Evolutionary conservation across 37 sponge, comb jelly and placozoan species (phyloP).

Genomic region (Beroe ovata): DNA sequence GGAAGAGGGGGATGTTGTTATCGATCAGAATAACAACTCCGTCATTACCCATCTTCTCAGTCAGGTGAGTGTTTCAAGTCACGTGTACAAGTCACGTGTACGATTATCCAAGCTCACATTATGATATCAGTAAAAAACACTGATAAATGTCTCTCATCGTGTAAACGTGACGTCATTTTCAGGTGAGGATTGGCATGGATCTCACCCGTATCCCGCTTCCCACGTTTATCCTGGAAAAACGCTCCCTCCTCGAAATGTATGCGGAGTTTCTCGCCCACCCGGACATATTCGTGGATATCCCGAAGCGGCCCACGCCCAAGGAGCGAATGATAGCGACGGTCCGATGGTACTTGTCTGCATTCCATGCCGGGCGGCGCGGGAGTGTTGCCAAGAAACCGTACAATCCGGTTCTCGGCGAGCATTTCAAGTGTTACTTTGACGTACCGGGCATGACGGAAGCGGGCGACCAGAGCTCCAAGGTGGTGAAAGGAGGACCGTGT

Average conservation of each 20-base stretch:
- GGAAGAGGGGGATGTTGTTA: conserved; percentile 57
- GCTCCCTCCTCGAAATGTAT: conserved; percentile 99
- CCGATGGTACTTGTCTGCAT: conserved; percentile 87
- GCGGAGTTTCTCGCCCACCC: conserved; percentile 97
- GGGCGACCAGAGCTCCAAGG: conserved; percentile 60
- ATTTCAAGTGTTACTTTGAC: conserved; percentile 92
- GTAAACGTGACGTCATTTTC: background rate
- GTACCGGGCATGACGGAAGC: conserved; percentile 70
- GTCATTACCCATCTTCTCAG: conserved; percentile 92
- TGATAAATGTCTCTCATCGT: background rate
- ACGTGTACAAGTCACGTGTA: no score
- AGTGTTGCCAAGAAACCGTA: conserved; percentile 96
- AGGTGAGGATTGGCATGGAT: conserved; percentile 93
- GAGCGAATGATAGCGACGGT: conserved; percentile 80
- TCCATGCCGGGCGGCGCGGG: conserved; percentile 93
- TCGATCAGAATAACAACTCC: conserved; percentile 66
- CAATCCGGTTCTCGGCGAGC: conserved; percentile 97
- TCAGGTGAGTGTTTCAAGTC: conserved; percentile 73
- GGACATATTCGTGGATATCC: conserved; percentile 86
- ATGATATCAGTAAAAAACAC: no score
- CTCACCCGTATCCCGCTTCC: conserved; percentile 86
- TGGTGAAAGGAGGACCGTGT: conserved; percentile 40
- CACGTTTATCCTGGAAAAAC: conserved; percentile 97
- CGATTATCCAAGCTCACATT: no score
- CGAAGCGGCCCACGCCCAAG: conserved; percentile 73